These are phyloP conservation scores for Yponomeuta sedellus DNA, from an alignment of 2,888 invertebrate species.

Conservation along the genomic window DNA sequence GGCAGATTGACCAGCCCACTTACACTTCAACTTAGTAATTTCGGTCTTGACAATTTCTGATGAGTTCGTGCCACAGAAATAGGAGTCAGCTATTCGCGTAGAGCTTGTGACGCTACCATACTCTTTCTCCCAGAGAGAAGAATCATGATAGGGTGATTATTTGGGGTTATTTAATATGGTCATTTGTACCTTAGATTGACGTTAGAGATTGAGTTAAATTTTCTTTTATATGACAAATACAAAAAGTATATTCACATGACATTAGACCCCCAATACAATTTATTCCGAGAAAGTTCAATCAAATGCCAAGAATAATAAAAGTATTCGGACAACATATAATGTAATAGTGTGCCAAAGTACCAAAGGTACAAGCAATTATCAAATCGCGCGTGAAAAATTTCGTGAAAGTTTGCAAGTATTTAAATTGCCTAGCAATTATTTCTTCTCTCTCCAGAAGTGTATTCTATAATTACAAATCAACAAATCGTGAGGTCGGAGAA, in stretches of 20 bases:
- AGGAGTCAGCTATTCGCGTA: too few relatives aligned
- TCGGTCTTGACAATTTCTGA: too few relatives aligned
- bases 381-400: neutral
- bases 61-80: too few relatives aligned
- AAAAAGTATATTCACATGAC: neutral
- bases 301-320: neutral
- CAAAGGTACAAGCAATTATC: neutral
- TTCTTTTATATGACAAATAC: neutral
- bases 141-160: too few relatives aligned
- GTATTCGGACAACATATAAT: neutral
- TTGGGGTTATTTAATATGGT: too few relatives aligned
- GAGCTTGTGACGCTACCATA: too few relatives aligned
- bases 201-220: neutral
- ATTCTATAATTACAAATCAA: neutral
- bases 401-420: neutral
- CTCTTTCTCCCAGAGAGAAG: too few relatives aligned
- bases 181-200: too few relatives aligned
- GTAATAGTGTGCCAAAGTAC: neutral
- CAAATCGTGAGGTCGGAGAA: neutral
- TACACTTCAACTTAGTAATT: too few relatives aligned
- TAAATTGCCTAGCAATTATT: neutral
- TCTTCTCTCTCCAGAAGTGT: neutral
- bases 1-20: too few relatives aligned
- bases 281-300: neutral
- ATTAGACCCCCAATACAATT: neutral